A percentile compares a stretch with the other conserved stretches of the same genome.
Conservation (phyloP, 2,797 vertebrate genomes). For the Pteronotus mesoamericanus region DNA sequence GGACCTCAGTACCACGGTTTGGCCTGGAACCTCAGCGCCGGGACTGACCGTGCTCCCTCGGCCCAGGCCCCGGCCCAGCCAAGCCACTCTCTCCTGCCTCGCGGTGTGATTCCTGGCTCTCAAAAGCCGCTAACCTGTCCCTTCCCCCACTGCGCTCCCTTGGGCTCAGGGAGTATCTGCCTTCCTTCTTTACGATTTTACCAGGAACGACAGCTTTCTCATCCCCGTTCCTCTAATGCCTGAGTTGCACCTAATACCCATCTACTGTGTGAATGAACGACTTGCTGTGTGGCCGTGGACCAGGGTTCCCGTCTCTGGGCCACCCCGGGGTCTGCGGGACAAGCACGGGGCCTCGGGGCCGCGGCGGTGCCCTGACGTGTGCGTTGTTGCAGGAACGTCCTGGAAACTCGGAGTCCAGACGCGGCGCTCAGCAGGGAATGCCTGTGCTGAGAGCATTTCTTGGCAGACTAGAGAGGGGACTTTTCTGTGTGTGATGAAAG, state of each 20-base stretch:
- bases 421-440: background rate
- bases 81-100: too few relatives aligned
- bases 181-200: background rate
- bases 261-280: background rate
- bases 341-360: fast-evolving
- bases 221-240: background rate
- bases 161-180: background rate
- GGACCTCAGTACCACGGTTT: background rate
- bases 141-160: background rate
- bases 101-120: background rate
- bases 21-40: background rate
- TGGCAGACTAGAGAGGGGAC: background rate
- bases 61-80: background rate
- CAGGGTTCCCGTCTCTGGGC: background rate
- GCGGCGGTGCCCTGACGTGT: background rate
- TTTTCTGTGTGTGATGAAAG: background rate
- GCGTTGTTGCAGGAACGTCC: background rate
- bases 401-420: background rate
- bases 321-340: background rate
- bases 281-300: background rate
- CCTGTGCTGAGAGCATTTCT: background rate
- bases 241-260: fast-evolving
- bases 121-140: fast-evolving
- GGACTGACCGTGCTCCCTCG: background rate
- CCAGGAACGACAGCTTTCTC: background rate